Evolutionary conservation across 2,888 invertebrate species (phyloP).

Genomic region (Cephonodes hylas): DNA sequence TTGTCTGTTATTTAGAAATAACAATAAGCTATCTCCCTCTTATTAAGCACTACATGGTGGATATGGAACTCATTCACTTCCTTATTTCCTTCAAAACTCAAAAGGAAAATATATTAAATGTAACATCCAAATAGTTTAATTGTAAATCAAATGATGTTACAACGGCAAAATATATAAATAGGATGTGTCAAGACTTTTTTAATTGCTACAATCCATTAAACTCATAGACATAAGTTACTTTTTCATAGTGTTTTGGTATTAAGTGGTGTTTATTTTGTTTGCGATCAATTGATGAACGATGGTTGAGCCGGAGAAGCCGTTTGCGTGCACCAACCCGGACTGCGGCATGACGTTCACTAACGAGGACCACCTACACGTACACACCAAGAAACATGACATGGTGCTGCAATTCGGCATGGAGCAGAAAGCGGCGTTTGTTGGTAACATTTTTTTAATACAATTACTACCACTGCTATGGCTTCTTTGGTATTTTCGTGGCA

Average conservation of each 20-base stretch:
- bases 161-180: too few relatives aligned
- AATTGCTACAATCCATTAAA: too few relatives aligned
- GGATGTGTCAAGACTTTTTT: too few relatives aligned
- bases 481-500: too few relatives aligned
- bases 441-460: constrained; percentile 82
- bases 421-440: constrained; percentile 83
- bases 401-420: constrained; percentile 86
- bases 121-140: too few relatives aligned
- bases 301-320: constrained; percentile 84
- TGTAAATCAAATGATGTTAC: too few relatives aligned
- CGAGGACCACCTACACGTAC: constrained; percentile 90
- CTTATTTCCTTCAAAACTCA: not conserved
- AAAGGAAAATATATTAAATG: not conserved
- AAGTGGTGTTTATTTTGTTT: not conserved
- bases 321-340: constrained; percentile 84
- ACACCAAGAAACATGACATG: constrained; percentile 92
- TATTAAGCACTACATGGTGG: not conserved
- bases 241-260: not conserved
- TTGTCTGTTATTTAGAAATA: not conserved
- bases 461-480: too few relatives aligned
- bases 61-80: not conserved
- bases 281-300: constrained; percentile 40
- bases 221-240: not conserved
- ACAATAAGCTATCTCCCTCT: not conserved
- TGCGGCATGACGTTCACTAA: constrained; percentile 90